Percentiles rank a stretch among this genome's conserved stretches.
Conservation (phyloP, 1,140 invertebrate species). For the Trichonephila clavata region DNA sequence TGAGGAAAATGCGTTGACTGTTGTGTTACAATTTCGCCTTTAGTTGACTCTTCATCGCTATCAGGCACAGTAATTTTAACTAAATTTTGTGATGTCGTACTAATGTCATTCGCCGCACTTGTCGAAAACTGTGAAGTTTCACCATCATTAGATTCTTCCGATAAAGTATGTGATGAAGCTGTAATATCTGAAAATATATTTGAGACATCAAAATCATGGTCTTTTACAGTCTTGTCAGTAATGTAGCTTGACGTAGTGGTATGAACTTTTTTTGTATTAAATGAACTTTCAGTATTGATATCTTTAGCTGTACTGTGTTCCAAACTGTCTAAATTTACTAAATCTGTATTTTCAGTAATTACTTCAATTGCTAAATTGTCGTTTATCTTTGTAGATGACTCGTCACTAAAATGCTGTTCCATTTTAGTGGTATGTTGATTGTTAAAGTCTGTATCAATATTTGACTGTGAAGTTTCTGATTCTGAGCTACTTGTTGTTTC, state of each 20-base stretch:
- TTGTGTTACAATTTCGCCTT: background rate
- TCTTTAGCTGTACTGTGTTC: background rate
- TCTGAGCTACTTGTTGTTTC: background rate
- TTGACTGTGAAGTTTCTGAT: constrained; percentile 11
- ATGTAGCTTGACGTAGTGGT: background rate
- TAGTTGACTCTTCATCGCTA: background rate
- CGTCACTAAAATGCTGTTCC: background rate
- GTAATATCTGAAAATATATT: background rate
- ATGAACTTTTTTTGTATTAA: too few species aligned
- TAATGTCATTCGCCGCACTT: background rate
- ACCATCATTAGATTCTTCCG: background rate
- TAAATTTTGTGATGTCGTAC: background rate
- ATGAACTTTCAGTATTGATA: background rate
- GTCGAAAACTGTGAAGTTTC: background rate
- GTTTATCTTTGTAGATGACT: background rate
- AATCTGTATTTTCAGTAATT: background rate
- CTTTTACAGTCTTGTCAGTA: background rate
- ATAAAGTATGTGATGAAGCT: background rate
- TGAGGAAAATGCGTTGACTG: background rate
- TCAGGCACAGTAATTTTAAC: background rate
- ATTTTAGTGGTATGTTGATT: background rate
- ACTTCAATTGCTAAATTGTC: background rate
- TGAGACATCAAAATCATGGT: background rate
- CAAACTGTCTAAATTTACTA: background rate
- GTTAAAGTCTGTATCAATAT: background rate